A percentile compares a stretch with the other conserved stretches of the same genome.
Evolutionary conservation across 2,888 invertebrate species (phyloP).

Genomic region (Alloplasta piceator): DNA sequence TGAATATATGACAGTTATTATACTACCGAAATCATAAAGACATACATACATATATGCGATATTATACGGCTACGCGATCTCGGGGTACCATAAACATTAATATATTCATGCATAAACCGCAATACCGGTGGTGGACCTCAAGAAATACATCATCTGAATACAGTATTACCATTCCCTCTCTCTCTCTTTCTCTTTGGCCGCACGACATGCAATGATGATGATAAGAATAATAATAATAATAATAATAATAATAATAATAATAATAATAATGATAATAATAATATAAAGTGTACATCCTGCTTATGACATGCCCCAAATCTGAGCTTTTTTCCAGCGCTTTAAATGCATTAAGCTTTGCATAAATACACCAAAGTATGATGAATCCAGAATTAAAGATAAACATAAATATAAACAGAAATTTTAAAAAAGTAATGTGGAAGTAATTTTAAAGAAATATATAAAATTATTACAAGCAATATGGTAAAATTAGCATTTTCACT

Average conservation of each 20-base stretch:
- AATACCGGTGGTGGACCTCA: constrained; percentile 15
- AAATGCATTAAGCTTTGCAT: background rate
- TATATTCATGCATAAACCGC: constrained; percentile 57
- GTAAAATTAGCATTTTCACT: too few species aligned
- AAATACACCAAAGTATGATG: background rate
- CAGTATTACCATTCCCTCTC: constrained; percentile 24
- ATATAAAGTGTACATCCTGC: background rate
- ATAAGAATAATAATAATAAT: constrained; percentile 16
- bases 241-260: constrained; percentile 25
- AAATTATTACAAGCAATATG: too few species aligned
- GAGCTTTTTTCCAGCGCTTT: background rate
- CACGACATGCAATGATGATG: constrained; percentile 28
- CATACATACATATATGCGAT: constrained; percentile 15
- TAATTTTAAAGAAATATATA: background rate
- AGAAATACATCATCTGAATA: constrained; percentile 43
- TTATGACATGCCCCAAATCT: constrained; percentile 10
- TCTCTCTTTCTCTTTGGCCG: constrained; percentile 9
- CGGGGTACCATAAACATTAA: constrained; percentile 52
- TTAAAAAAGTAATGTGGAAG: too few species aligned
- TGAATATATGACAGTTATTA: constrained; percentile 27
- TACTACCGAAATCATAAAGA: constrained; percentile 50
- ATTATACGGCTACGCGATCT: constrained; percentile 29
- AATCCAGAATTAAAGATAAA: background rate
- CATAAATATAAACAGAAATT: too few species aligned
- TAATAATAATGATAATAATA: constrained; percentile 27